Conservation (phyloP, 2,888 invertebrate genomes). For the Yponomeuta malinellus region DNA sequence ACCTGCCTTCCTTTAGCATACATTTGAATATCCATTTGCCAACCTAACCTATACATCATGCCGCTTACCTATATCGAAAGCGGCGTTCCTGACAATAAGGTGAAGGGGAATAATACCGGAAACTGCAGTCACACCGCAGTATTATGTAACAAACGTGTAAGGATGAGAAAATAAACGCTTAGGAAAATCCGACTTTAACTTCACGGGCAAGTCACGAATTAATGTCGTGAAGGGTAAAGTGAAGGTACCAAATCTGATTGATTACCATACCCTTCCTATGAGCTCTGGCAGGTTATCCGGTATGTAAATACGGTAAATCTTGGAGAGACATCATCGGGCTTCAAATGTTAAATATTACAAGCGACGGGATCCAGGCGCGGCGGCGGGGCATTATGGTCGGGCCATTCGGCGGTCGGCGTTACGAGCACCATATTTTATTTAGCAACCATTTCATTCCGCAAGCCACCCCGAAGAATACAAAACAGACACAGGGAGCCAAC, state of each 20-base stretch:
- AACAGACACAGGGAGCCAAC: background rate
- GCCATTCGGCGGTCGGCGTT: constrained; percentile 44
- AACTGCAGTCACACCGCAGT: background rate
- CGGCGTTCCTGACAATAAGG: background rate
- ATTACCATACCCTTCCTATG: background rate
- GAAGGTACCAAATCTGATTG: background rate
- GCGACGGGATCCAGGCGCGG: background rate
- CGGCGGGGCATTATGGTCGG: constrained; percentile 17
- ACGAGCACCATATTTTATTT: constrained; percentile 49
- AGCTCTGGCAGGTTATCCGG: background rate
- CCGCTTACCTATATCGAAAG: background rate
- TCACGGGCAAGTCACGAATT: background rate
- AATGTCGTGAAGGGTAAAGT: background rate
- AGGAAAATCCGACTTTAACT: background rate
- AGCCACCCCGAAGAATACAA: constrained; percentile 23
- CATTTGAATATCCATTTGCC: constrained; percentile 32
- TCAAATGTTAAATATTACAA: constrained; percentile 50
- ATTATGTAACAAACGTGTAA: background rate
- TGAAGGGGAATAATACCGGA: background rate
- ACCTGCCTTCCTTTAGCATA: constrained; percentile 32
- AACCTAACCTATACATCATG: constrained; percentile 12
- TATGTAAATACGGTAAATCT: background rate
- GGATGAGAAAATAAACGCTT: background rate
- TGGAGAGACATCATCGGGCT: background rate
- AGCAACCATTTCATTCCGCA: constrained; percentile 38